Evolutionary conservation across 2,888 invertebrate species (phyloP), one percentile per base, ranked within the genome.

Genomic region (Molanna angustata): DNA sequence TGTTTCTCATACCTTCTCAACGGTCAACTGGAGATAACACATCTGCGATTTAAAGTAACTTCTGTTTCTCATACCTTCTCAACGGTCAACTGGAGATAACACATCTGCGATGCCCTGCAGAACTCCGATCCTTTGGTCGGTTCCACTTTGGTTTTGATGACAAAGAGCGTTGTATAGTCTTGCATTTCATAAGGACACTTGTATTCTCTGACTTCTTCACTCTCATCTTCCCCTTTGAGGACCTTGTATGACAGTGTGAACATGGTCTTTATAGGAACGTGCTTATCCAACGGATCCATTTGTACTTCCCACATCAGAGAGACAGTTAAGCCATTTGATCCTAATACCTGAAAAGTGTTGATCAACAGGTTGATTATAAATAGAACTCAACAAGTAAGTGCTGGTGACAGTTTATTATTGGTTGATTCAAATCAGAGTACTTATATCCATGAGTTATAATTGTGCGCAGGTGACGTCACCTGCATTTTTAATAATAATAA

Each of bases 81-180:
- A 39, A 92, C 85, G 60, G 80, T 84, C 52, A 91, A 72, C 67
- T 86, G 85, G 64, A 91, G 74, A 70, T 88, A 88, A 70, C 94
- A 94, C 66, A 94, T 87, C 58, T 88, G 87, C 56, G 93, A 92
- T 35, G 92, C 88, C 49, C 94, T 84, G 66, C 94, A 94, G 65
- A 93, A 86, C 66, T 95, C 94, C 19, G 80, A 81, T 1, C 88
- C 86, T 66, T 86, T 86, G 19, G 83, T 82, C 0, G 91, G 88
- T 67, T 92, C 90, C 59, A 95, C 78, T 61, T 80, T 80, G 0
- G 88, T 87, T 57, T 83, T 83, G 53, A 94, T 82, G 56, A 86
- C 84, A 66, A 91, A 94, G 62, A 94, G 73, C 3, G 95, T 95
- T 74, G 86, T 86, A 64, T 90, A 93, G 68, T 93, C 89, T 16